These are phyloP conservation scores for Orestias chungarensis DNA, from an alignment of 2,797 vertebrate species.

Conservation along the genomic window DNA sequence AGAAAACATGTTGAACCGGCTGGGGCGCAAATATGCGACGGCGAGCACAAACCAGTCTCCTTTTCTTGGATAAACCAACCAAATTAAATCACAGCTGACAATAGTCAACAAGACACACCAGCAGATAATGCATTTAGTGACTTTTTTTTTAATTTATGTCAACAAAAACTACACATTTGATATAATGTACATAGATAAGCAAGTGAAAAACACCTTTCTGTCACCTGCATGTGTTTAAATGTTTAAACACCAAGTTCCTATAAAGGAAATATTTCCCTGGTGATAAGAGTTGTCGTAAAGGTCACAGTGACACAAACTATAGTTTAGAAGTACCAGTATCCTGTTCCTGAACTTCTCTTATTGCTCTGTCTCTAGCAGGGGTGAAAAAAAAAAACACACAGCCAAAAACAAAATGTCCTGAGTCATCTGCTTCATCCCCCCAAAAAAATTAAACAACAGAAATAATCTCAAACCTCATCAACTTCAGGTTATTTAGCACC, in stretches of 20 bases:
- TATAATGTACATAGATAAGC: background rate
- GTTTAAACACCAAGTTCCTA: background rate
- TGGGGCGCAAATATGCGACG: background rate
- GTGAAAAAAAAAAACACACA: background rate
- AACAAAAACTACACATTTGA: background rate
- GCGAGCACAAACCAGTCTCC: background rate
- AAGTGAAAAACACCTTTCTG: background rate
- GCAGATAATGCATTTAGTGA: background rate
- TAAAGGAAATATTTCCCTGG: background rate
- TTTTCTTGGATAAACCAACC: background rate
- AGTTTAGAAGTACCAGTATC: background rate
- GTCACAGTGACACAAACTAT: background rate
- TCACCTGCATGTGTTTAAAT: background rate
- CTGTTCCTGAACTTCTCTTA: background rate
- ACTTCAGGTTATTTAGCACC: background rate
- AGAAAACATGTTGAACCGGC: slow-evolving; percentile 9
- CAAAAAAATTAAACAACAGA: slow-evolving; percentile 8
- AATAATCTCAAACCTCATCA: slow-evolving; percentile 17
- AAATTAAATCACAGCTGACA: background rate
- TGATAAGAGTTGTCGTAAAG: background rate
- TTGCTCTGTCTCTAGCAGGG: background rate
- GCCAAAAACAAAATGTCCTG: slow-evolving; percentile 1
- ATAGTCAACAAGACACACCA: no score
- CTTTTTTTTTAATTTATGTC: background rate
- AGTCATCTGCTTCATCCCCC: background rate